phyloP scores from a whole-genome alignment of 1,140 invertebrate species.

The Proctacanthus coquilletti region DNA sequence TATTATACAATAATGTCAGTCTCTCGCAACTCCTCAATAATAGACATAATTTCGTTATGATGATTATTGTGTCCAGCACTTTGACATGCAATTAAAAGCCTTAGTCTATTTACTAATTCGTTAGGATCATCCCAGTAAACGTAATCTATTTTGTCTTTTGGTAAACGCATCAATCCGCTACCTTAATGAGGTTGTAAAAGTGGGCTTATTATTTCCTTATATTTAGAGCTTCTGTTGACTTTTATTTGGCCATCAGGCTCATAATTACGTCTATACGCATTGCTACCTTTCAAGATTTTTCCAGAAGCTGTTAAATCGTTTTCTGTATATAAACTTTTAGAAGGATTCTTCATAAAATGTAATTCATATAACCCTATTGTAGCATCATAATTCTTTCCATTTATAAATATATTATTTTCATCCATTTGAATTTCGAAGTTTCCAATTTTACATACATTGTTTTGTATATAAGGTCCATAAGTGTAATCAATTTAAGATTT shows the following conservation, averaged over 20 bases:
- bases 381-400: constrained; percentile 6
- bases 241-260: constrained; percentile 5
- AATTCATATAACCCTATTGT: constrained; percentile 12
- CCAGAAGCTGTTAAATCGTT: constrained; percentile 13
- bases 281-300: constrained; percentile 11
- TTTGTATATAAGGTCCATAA: constrained; percentile 3
- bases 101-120: constrained; percentile 22
- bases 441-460: not conserved
- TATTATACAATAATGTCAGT: too few species aligned
- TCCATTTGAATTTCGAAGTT: not conserved
- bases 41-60: constrained; percentile 30
- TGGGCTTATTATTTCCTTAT: constrained; percentile 6
- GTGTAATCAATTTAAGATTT: not conserved
- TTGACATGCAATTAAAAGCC: constrained; percentile 20
- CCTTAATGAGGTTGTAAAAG: not conserved
- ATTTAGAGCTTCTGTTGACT: not conserved
- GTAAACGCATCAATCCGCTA: too few species aligned
- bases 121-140: constrained; percentile 27
- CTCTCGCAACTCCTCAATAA: constrained; percentile 8
- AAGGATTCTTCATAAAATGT: constrained; percentile 11
- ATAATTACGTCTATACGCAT: too few species aligned
- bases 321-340: constrained; percentile 7
- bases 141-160: constrained; percentile 15
- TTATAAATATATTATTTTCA: constrained; percentile 1
- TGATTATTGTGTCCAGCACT: constrained; percentile 21